Evolutionary conservation across 2,888 invertebrate genomes (phyloP).

Genomic region (Caenorhabditis sulstoni): DNA sequence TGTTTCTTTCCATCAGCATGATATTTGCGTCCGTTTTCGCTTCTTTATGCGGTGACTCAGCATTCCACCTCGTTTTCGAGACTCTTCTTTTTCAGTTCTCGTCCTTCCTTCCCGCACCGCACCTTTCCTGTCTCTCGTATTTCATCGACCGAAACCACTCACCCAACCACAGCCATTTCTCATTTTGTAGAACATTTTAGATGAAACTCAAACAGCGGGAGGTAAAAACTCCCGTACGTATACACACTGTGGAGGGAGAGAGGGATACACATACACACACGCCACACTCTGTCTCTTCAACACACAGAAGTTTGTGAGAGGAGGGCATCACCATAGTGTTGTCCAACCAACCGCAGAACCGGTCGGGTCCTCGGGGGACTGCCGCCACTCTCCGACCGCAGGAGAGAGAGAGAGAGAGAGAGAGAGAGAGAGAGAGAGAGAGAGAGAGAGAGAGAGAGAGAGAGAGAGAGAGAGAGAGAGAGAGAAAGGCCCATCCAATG

Average conservation of each 20-base stretch:
- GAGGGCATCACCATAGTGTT: constrained; percentile 59
- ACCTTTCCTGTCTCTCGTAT: not conserved
- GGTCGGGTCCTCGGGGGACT: constrained; percentile 36
- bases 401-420: not conserved
- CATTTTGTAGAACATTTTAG: constrained; percentile 17
- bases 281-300: constrained; percentile 9
- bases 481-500: constrained; percentile 38
- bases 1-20: no score
- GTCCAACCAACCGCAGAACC: constrained; percentile 57
- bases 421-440: no score
- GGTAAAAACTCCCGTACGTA: constrained; percentile 50
- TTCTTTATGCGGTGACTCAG: constrained; percentile 3
- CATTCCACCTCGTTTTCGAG: no score
- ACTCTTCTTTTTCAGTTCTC: not conserved
- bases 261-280: no score
- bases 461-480: no score
- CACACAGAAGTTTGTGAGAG: constrained; percentile 44
- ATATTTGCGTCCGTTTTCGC: not conserved
- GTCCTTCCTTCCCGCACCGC: not conserved
- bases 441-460: not conserved
- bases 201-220: constrained; percentile 47
- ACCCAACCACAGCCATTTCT: not conserved
- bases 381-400: constrained; percentile 46
- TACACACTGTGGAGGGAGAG: constrained; percentile 14
- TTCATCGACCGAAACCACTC: constrained; percentile 9